Percentiles rank a stretch among this genome's conserved stretches.
These are phyloP conservation scores for Pseudochromis fuscus DNA, from an alignment of 2,797 vertebrate species.

Conservation along the genomic window DNA sequence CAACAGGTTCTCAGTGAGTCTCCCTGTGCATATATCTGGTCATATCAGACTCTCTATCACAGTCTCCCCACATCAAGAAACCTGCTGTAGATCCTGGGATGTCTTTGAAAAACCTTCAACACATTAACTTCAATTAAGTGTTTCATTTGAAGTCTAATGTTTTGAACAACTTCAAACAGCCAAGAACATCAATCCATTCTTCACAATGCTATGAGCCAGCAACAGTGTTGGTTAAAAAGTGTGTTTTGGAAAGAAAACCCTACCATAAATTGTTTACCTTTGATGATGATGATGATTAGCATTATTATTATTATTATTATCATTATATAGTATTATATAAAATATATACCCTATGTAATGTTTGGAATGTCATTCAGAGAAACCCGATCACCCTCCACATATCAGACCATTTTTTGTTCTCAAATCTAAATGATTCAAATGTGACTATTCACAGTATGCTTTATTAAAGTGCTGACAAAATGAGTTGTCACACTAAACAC, in stretches of 20 bases:
- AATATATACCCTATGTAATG: too few species aligned
- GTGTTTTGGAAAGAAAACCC: slow-evolving; percentile 22
- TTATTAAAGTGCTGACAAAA: not conserved
- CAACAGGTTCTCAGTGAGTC: not conserved
- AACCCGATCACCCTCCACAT: not conserved
- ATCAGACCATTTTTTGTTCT: not conserved
- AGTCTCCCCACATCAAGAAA: too few species aligned
- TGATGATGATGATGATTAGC: too few species aligned
- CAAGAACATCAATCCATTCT: not conserved
- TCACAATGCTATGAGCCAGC: not conserved
- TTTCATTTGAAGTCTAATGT: not conserved
- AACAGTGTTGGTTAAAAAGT: slow-evolving; percentile 6
- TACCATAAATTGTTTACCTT: slow-evolving; percentile 38
- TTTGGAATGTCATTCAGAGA: slow-evolving; percentile 7
- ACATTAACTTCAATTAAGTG: too few species aligned
- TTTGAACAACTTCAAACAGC: slow-evolving; percentile 1
- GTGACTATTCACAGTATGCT: not conserved
- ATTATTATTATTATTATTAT: too few species aligned
- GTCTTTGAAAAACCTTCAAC: too few species aligned
- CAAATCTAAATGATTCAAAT: not conserved
- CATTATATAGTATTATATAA: too few species aligned
- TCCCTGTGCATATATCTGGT: not conserved
- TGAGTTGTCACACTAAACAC: not conserved
- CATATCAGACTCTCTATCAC: not conserved
- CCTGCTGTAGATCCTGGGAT: too few species aligned